Evolutionary conservation across 2,113 vertebrate genomes (phyloP), one percentile per base, ranked within the genome.

Genomic region (Megaceryle torquata): DNA sequence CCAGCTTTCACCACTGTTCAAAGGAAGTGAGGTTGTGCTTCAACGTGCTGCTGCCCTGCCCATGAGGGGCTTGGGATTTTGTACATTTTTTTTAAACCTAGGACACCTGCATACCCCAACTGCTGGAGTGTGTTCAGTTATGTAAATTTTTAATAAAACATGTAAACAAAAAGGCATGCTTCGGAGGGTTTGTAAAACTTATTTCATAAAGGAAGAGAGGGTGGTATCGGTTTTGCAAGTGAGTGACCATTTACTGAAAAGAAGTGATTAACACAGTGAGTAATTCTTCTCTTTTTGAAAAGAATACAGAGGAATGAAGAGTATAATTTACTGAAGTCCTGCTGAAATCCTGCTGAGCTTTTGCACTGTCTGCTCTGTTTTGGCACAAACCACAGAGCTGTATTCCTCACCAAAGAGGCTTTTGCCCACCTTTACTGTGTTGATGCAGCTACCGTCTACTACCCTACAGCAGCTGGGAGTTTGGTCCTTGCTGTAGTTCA

Each of bases 1-100:
- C 98, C 99, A 2, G 94, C 99, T 43, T 99, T 99, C 96, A 98
- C 98, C 96, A 98, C 98, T 44, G 98, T 98, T n/a, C 99, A 99
- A 89, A 98, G 99, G 93, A 99, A 99, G 96, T 99, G 98, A 99
- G 46, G 21, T 37, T 35, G 41, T 63, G 63, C 72, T 84, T 26
- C 79, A n/a, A 7, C 57, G 39, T 78, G 70, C 95, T 91, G 94
- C 88, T 91, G 65, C 84, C 84, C 77, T 61, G 81, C 48, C 71
- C 57, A 2, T 2, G 13, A 76, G 83, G 83, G 82, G 81, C 35
- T 71, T 51, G 85, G 92, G 68, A 65, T 93, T 97, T 96, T 97
- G 94, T 94, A 95, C 91, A 91, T 93, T 91, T 69, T 96, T 88
- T 93, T 96, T 91, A 89, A 96, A 91, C 89, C 78, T 95, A 86